Conservation (phyloP, 2,113 vertebrate species). For the Gracilinanus agilis region DNA sequence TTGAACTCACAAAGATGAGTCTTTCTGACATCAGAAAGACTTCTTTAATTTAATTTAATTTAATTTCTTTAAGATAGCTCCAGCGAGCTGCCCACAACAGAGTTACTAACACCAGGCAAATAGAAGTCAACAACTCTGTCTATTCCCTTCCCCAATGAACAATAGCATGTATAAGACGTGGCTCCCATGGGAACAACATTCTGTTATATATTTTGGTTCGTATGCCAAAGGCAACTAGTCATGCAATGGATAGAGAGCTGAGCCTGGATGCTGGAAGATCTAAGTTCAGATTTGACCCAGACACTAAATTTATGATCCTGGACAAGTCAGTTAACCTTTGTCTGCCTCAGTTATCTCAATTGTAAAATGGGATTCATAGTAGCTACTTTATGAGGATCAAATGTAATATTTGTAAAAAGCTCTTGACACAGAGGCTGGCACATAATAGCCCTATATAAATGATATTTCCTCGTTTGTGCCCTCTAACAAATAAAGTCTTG, state of each 20-base stretch:
- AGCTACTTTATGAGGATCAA: neutral
- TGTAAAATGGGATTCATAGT: neutral
- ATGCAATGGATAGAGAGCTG: neutral
- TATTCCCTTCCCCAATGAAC: neutral
- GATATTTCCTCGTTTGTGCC: neutral
- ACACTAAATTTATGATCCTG: neutral
- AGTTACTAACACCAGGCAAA: conserved; percentile 7
- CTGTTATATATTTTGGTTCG: neutral
- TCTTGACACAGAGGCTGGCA: neutral
- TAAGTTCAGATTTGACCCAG: neutral
- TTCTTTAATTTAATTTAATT: too few species aligned
- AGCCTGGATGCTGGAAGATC: neutral
- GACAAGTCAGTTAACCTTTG: neutral
- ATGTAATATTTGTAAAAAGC: neutral
- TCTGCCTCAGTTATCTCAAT: neutral
- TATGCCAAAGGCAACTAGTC: neutral
- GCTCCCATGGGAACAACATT: neutral
- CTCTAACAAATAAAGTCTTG: neutral
- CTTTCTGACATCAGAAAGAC: too few species aligned
- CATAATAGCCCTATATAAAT: neutral
- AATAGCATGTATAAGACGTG: neutral
- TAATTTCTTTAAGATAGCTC: too few species aligned
- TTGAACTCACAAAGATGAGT: too few species aligned
- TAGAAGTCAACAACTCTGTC: neutral
- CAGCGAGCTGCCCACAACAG: too few species aligned